Base-by-base conservation (phyloP, 2,113 vertebrate genomes). In the Microcebus murinus region DNA sequence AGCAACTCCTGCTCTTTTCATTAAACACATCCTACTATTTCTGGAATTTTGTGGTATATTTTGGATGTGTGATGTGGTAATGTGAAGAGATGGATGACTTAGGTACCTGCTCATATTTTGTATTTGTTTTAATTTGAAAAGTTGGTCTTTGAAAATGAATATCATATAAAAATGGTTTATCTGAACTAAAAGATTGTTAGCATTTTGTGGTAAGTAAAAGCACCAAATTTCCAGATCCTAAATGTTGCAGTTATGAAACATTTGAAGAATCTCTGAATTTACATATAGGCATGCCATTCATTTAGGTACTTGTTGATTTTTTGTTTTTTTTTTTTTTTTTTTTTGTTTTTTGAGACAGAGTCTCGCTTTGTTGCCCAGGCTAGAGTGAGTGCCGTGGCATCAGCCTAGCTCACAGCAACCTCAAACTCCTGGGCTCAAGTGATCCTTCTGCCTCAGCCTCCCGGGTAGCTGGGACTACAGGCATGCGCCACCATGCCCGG, bases 111-210 rank as follows among this genome's bases (percentile, higher is more conserved):
- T 88, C 45, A 82, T 31, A 73, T 77, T 61, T 76, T 59, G 23
- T 80, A 25, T 91, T 91, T n/a, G 42, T 88, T 84, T 87, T 70
- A 82, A 59, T 77, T 92, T 50, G 50, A 85, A 88, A 63, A 84
- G 29, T 86, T 71, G 73, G 36, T 48, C 29, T n/a, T 8, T 52
- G 70, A 77, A 84, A 93, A 67, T 76, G 59, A 85, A 34, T 73
- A 63, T 27, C 27, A 10, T 63, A 14, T 90, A 27, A 83, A 20
- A 84, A 74, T 87, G 61, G n/a, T 92, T 92, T 87, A 52, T 82
- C 15, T 36, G 61, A 79, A 84, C 39, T 67, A 55, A 67, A 67
- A 55, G 55, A 45, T 59, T 77, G 45, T 87, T 94, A 42, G 55
- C 36, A 15, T 95, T 87, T 68, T 85, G n/a, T 81, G 50, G 79